These are phyloP conservation scores for Andrena dorsata DNA, from an alignment of 2,888 invertebrate species.

Conservation along the genomic window DNA sequence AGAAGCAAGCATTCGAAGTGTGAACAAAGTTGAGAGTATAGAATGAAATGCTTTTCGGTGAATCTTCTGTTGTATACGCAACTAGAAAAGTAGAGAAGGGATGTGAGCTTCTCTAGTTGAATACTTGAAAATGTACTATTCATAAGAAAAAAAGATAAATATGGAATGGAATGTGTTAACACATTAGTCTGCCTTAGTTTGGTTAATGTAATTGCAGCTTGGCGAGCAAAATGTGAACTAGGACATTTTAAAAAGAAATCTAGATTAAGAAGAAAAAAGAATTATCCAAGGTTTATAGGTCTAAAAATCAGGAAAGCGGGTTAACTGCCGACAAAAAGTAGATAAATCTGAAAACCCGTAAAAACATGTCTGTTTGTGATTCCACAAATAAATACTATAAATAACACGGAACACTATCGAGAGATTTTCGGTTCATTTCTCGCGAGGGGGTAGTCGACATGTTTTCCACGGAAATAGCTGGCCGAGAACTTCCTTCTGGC, in stretches of 20 bases:
- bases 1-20: too few species aligned
- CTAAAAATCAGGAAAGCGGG: not conserved
- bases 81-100: too few species aligned
- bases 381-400: constrained; percentile 20
- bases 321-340: not conserved
- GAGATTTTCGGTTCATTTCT: constrained; percentile 12
- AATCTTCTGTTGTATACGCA: too few species aligned
- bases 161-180: too few species aligned
- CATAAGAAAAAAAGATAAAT: too few species aligned
- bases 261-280: not conserved
- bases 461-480: constrained; percentile 17
- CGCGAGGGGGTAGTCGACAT: not conserved
- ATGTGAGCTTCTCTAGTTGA: too few species aligned
- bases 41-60: too few species aligned
- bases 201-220: too few species aligned
- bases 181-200: too few species aligned
- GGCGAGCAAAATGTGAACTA: too few species aligned
- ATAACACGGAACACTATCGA: constrained; percentile 10
- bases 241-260: not conserved
- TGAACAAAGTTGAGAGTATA: too few species aligned
- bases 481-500: constrained; percentile 24
- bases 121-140: too few species aligned
- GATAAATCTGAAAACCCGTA: not conserved
- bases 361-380: not conserved
- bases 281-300: not conserved